Percentiles rank a stretch among this genome's conserved stretches.
These are phyloP conservation scores for Camelus bactrianus DNA, from an alignment of 2,113 vertebrate species.

Conservation along the genomic window DNA sequence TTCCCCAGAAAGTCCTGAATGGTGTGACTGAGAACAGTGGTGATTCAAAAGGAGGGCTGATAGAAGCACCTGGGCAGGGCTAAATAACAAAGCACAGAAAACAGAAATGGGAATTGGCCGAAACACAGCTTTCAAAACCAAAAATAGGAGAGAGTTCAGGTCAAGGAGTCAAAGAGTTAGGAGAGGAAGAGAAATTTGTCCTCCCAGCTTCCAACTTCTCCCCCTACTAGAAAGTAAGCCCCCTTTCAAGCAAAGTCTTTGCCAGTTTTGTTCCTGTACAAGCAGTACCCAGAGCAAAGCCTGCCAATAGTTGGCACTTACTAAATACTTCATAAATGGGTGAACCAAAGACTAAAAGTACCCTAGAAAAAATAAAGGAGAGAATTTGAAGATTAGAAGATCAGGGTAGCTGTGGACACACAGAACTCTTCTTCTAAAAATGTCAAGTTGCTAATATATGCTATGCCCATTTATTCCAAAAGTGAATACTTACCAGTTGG, in stretches of 20 bases:
- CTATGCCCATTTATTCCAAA: neutral
- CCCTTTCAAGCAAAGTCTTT: neutral
- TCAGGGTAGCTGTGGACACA: neutral
- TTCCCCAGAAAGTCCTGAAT: neutral
- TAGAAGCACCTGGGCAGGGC: neutral
- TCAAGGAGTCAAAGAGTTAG: neutral
- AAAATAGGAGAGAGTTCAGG: neutral
- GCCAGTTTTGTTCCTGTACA: neutral
- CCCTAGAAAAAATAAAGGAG: neutral
- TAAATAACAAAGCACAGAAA: neutral
- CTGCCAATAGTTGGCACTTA: neutral
- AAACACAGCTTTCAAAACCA: neutral
- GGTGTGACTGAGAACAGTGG: neutral
- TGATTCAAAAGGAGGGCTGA: neutral
- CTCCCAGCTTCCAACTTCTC: rapidly evolving
- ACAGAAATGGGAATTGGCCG: neutral
- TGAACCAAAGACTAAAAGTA: neutral
- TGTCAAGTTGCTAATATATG: neutral
- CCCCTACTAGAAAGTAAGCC: neutral
- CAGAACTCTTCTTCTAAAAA: neutral
- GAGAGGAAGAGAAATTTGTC: neutral
- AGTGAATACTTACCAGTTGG: neutral
- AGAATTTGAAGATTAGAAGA: conserved; percentile 2
- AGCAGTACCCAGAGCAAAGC: neutral
- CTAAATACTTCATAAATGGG: neutral